Base-by-base conservation (phyloP, 2,797 vertebrate species). In the Nyctalus aviator region DNA sequence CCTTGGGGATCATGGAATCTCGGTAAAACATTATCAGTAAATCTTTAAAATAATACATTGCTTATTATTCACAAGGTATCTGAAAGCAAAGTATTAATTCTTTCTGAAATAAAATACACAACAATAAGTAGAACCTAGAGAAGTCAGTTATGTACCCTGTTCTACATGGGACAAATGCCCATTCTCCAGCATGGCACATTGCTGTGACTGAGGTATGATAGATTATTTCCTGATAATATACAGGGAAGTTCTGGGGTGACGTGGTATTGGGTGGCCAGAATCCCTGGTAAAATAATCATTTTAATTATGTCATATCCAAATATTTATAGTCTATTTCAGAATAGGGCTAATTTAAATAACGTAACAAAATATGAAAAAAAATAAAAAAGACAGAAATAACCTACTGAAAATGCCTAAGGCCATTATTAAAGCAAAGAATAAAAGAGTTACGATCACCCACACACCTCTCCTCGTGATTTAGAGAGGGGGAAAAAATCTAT, bases 21-120 rank as follows among this genome's bases (percentile, higher is more conserved):
- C 37, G 37, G 37, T 41, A 1, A 6, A 41, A 41, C 37, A 7
- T 41, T 41, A 7, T 41, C 1, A 93, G 75, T 76, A 96, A 93
- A 90, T 8, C 35, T 44, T 55, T 94, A 55, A 94, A 96, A 95
- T 95, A 72, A 57, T 27, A 66, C 41, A 9, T 83, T 90, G 92
- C 75, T 77, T 86, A 66, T 46, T 0, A 5, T 48, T 96, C 30
- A 10, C 2, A 37, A n/a, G 25, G 15, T 78, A 91, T 91, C 84
- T 84, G 41, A 94, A 95, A 96, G 73, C 20, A n/a, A 79, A 86
- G 44, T 37, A 55, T 37, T 27, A 55, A 32, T 3, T 75, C 50
- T 89, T 83, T 2, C 44, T 46, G 4, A 83, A 68, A 59, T 82
- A 68, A 83, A 79, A 77, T 41, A 41, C 7, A 73, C 13, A 41